phyloP scores from a whole-genome alignment of 2,797 vertebrate species.

The Squalus acanthias region DNA sequence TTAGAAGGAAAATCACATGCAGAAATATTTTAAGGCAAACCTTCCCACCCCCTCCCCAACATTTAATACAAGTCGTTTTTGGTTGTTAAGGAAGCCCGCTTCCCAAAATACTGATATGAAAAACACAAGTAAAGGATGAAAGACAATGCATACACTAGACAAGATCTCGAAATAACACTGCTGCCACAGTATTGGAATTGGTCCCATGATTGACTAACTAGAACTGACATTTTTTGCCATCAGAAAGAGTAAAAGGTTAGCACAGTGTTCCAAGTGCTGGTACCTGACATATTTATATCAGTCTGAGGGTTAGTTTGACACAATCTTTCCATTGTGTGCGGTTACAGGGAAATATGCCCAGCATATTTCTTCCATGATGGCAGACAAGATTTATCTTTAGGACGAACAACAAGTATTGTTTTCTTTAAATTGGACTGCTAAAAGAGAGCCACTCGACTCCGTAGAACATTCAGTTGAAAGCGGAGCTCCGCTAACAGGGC shows the following conservation, averaged over 20 bases:
- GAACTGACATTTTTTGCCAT: background rate
- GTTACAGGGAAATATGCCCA: constrained; percentile 47
- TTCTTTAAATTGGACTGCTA: background rate
- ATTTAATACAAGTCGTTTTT: constrained; percentile 28
- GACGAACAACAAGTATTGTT: background rate
- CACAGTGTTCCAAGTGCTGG: background rate
- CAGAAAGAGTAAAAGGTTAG: background rate
- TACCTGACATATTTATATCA: background rate
- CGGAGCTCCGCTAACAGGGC: background rate
- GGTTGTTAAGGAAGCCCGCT: constrained; percentile 33
- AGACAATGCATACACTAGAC: background rate
- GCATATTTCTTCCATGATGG: constrained; percentile 50
- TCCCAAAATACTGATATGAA: constrained; percentile 36
- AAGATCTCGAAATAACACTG: constrained; percentile 17
- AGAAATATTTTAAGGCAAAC: constrained; percentile 1
- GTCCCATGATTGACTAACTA: background rate
- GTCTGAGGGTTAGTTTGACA: background rate
- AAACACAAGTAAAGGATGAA: background rate
- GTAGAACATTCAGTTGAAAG: background rate
- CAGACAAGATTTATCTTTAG: background rate
- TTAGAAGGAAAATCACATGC: background rate
- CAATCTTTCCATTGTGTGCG: background rate
- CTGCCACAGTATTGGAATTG: background rate
- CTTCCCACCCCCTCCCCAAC: background rate
- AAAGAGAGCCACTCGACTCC: background rate